These are phyloP conservation scores for Platygyra sinensis DNA, from an alignment of 64 coral and sea anemone genomes.

Conservation along the genomic window DNA sequence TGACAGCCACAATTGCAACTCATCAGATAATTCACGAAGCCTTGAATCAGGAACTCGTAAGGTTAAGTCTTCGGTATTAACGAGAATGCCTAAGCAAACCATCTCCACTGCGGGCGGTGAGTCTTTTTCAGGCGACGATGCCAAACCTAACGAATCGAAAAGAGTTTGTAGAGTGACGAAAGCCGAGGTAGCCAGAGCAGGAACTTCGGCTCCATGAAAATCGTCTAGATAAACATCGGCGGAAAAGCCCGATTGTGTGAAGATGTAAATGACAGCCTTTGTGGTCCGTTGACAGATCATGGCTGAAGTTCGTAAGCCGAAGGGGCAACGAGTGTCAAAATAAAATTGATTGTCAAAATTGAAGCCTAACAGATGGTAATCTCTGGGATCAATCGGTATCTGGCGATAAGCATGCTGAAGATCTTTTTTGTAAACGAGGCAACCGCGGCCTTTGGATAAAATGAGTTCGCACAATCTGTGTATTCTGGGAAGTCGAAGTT, in stretches of 20 bases:
- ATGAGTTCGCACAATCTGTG: not conserved
- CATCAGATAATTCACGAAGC: not conserved
- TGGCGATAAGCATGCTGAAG: slow-evolving; percentile 3
- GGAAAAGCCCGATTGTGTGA: too few relatives aligned
- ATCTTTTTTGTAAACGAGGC: not conserved
- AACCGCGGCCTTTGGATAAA: not conserved
- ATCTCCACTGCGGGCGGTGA: not conserved
- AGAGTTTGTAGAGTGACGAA: not conserved
- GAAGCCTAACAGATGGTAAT: not conserved
- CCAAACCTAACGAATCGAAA: not conserved
- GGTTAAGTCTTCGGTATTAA: not conserved
- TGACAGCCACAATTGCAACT: slow-evolving; percentile 11
- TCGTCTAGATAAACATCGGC: too few relatives aligned
- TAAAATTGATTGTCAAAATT: not conserved
- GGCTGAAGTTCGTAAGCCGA: not conserved
- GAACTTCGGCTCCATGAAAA: not conserved
- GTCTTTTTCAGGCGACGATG: slow-evolving; percentile 14
- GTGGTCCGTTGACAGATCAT: slow-evolving; percentile 29
- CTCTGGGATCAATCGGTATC: not conserved
- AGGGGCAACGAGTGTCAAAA: not conserved
- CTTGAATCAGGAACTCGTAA: not conserved
- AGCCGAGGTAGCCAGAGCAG: not conserved
- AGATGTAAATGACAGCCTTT: not conserved
- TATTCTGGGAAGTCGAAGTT: not conserved
- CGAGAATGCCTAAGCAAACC: slow-evolving; percentile 6